Evolutionary conservation across 2,113 vertebrate species (phyloP).

Genomic region (Andinoacara biseriatus): DNA sequence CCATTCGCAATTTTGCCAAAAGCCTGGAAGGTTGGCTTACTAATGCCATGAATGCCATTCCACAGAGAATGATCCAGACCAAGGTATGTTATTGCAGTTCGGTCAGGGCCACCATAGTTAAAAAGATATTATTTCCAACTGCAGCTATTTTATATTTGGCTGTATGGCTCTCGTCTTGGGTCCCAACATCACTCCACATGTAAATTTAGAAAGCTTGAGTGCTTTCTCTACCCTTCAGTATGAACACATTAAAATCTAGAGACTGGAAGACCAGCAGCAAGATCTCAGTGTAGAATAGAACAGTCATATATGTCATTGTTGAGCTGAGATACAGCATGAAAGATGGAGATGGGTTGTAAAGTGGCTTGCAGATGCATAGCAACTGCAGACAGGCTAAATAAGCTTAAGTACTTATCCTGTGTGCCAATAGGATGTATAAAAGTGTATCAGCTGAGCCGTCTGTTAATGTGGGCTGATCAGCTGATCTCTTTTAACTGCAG

Average conservation of each 20-base stretch:
- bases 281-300: no score
- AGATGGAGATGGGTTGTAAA: not conserved
- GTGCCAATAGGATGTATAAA: not conserved
- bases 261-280: no score
- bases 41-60: constrained; percentile 93
- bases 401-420: not conserved
- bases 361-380: not conserved
- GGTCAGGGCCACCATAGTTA: no score
- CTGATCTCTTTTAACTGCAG: not conserved
- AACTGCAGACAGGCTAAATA: not conserved
- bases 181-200: not conserved
- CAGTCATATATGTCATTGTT: no score
- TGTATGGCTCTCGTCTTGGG: not conserved
- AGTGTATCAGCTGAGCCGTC: not conserved
- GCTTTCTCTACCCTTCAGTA: not conserved
- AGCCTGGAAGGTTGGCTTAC: constrained; percentile 96
- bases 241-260: not conserved
- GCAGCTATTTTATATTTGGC: not conserved
- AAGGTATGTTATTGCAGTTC: constrained; percentile 82
- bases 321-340: not conserved
- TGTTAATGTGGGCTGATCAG: not conserved
- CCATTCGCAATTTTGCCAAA: constrained; percentile 99
- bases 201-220: not conserved
- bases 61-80: constrained; percentile 91
- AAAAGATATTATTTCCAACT: not conserved